phyloP scores from a whole-genome alignment of 2,113 vertebrate genomes.

The Phaethon lepturus region DNA sequence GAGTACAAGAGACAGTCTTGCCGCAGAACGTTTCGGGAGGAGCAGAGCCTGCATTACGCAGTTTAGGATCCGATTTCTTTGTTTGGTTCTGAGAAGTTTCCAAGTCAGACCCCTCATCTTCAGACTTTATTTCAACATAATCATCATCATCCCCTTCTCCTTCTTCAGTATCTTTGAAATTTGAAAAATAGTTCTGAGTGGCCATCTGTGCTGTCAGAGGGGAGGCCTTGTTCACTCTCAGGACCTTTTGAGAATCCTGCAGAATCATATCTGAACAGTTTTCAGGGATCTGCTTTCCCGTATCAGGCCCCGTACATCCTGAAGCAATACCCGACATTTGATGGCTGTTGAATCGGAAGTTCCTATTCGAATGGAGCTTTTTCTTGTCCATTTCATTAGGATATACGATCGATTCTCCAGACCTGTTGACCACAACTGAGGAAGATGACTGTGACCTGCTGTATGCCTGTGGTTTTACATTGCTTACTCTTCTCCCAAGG shows the following conservation, averaged over 20 bases:
- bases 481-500: slow-evolving; percentile 75
- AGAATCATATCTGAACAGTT: slow-evolving; percentile 88
- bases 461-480: slow-evolving; percentile 73
- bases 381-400: slow-evolving; percentile 68
- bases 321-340: slow-evolving; percentile 3
- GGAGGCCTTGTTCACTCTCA: slow-evolving; percentile 84
- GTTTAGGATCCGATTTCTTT: slow-evolving; percentile 41
- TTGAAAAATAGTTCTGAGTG: slow-evolving; percentile 92
- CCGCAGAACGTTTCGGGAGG: slow-evolving; percentile 37
- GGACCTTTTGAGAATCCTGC: slow-evolving; percentile 91
- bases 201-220: slow-evolving; percentile 85
- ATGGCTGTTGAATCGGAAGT: slow-evolving; percentile 46
- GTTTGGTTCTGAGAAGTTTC: slow-evolving; percentile 38
- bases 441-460: slow-evolving; percentile 82
- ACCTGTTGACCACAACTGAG: slow-evolving; percentile 76
- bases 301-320: background rate
- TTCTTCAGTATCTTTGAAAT: slow-evolving; percentile 92
- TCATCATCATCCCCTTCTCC: slow-evolving; percentile 88
- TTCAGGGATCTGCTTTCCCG: slow-evolving; percentile 57
- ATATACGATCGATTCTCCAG: slow-evolving; percentile 71
- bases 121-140: slow-evolving; percentile 97
- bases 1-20: slow-evolving; percentile 59
- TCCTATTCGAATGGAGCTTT: slow-evolving; percentile 46
- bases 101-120: slow-evolving; percentile 84
- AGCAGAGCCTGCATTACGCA: background rate